Percentiles rank a stretch among this genome's conserved stretches.
Evolutionary conservation across 2,797 vertebrate species (phyloP).

Genomic region (Acanthis flammea): DNA sequence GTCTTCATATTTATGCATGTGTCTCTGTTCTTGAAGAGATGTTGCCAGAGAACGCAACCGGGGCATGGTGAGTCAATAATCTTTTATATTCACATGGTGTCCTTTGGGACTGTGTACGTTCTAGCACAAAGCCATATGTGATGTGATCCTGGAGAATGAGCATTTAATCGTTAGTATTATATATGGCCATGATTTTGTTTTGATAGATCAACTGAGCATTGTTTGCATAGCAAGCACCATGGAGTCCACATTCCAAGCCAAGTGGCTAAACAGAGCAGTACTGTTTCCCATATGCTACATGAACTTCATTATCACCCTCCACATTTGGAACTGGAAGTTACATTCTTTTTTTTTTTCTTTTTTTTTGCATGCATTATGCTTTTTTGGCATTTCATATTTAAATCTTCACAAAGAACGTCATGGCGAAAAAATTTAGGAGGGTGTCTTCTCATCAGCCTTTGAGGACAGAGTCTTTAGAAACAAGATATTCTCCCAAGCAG

Average conservation of each 20-base stretch:
- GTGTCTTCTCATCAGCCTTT: not conserved
- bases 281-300: conserved; percentile 2
- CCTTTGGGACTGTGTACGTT: not conserved
- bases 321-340: conserved; percentile 10
- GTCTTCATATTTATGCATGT: not conserved
- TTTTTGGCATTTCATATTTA: not conserved
- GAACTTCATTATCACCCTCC: conserved; percentile 28
- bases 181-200: not conserved
- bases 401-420: not conserved
- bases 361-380: not conserved
- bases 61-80: not conserved
- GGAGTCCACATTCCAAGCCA: conserved; percentile 30
- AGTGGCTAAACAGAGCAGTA: conserved; percentile 28
- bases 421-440: not conserved
- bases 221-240: conserved; percentile 34
- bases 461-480: not conserved
- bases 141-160: conserved; percentile 9
- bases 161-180: not conserved
- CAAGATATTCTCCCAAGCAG: not conserved
- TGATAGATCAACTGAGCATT: conserved; percentile 39
- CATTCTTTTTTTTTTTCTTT: not conserved
- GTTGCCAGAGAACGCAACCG: not conserved
- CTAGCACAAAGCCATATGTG: not conserved
- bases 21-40: not conserved
- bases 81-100: not conserved